Percentiles rank a stretch among this genome's conserved stretches.
phyloP scores from a whole-genome alignment of 2,797 vertebrate genomes.

The Falco columbarius region DNA sequence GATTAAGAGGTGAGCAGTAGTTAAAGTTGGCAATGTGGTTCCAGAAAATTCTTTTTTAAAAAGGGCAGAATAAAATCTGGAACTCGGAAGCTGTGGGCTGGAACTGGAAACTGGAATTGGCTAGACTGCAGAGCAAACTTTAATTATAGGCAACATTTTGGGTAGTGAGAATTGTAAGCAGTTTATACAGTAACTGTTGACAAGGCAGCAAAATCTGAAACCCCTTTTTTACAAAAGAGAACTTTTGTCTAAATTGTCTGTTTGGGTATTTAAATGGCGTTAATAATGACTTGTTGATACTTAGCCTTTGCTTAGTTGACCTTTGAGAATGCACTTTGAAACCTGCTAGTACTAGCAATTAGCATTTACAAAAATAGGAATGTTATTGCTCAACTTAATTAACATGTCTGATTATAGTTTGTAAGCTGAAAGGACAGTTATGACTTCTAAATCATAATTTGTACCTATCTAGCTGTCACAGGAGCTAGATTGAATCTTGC shows the following conservation, averaged over 20 bases:
- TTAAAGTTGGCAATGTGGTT: neutral
- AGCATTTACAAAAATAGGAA: neutral
- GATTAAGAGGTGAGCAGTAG: neutral
- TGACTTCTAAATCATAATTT: neutral
- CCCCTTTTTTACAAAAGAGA: neutral
- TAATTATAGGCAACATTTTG: neutral
- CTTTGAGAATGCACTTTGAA: neutral
- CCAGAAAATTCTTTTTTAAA: conserved; percentile 2
- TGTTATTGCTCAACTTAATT: neutral
- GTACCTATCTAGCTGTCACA: neutral
- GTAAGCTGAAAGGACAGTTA: neutral
- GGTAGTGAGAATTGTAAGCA: neutral
- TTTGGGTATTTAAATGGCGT: neutral
- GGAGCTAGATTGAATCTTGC: neutral
- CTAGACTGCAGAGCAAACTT: neutral
- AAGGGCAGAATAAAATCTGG: neutral
- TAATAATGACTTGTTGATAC: neutral
- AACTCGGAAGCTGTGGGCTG: neutral
- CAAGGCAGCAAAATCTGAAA: neutral
- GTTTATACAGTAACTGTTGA: neutral
- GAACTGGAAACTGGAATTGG: neutral
- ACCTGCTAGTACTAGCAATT: neutral
- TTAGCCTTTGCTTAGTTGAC: neutral
- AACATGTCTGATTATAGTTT: neutral
- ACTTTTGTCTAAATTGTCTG: neutral